These are phyloP conservation scores for Cepaea nemoralis DNA, from an alignment of 1,140 invertebrate genomes.

Conservation along the genomic window DNA sequence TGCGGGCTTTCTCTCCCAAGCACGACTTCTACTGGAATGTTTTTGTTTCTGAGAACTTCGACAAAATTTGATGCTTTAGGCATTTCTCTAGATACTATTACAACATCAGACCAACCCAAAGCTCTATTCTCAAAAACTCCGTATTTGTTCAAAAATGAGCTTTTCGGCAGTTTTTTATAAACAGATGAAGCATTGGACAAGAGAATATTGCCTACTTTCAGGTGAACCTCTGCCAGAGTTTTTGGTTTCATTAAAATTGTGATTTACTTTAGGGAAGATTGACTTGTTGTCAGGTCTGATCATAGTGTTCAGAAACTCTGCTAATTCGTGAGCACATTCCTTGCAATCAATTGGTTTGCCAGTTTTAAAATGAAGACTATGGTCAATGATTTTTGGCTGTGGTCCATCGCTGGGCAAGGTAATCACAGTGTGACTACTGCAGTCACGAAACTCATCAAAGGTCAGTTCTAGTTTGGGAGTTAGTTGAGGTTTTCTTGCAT, in stretches of 20 bases:
- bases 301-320: conserved; percentile 30
- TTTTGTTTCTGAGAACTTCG: neutral
- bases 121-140: neutral
- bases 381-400: conserved; percentile 41
- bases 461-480: neutral
- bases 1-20: neutral
- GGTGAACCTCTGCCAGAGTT: neutral
- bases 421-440: conserved; percentile 12
- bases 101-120: conserved; percentile 32
- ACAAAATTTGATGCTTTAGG: conserved; percentile 17
- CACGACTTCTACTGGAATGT: conserved; percentile 27
- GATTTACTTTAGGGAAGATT: no score
- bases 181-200: neutral
- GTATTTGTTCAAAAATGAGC: neutral
- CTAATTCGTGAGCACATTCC: conserved; percentile 32
- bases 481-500: neutral
- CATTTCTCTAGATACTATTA: conserved; percentile 30
- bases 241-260: neutral
- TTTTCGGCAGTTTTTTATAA: neutral
- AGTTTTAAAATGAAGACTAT: conserved; percentile 7
- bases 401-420: conserved; percentile 42
- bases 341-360: conserved; percentile 30
- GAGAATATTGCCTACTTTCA: neutral
- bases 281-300: neutral
- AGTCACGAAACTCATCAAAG: neutral